A percentile compares a stretch with the other conserved stretches of the same genome.
phyloP scores from a whole-genome alignment of 2,797 vertebrate species.

The Morus bassanus region DNA sequence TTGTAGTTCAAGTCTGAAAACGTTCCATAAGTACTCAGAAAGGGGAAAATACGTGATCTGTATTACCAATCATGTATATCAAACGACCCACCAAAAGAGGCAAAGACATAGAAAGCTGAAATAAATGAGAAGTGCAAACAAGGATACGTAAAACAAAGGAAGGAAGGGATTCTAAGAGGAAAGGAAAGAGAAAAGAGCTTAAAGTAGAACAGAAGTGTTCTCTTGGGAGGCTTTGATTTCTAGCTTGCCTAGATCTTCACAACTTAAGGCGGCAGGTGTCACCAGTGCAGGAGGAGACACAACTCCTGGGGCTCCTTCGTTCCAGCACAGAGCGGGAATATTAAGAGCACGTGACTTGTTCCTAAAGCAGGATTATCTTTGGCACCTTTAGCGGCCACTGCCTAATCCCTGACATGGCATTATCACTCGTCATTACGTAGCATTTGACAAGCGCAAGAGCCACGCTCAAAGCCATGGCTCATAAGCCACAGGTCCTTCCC shows the following conservation, averaged over 20 bases:
- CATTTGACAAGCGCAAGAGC: background rate
- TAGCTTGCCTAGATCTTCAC: background rate
- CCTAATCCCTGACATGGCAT: background rate
- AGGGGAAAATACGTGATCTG: background rate
- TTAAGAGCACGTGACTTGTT: background rate
- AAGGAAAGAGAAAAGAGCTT: background rate
- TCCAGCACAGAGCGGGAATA: fast-evolving
- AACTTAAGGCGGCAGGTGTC: background rate
- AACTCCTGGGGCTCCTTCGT: background rate
- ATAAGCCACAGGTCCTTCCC: background rate
- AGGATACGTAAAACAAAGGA: background rate
- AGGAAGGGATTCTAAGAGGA: background rate
- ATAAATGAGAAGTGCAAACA: background rate
- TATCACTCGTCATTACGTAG: background rate
- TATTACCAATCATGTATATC: background rate
- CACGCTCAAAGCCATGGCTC: background rate
- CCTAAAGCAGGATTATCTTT: background rate
- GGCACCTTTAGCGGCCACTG: background rate
- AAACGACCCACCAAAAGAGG: background rate
- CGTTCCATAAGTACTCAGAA: background rate
- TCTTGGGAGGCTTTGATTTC: background rate
- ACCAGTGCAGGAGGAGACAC: background rate
- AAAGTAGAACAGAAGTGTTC: background rate
- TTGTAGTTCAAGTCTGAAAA: background rate
- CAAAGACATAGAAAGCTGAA: background rate